A percentile compares a stretch with the other conserved stretches of the same genome.
Conservation (phyloP, 2,797 vertebrate species). For the Columba guinea region DNA sequence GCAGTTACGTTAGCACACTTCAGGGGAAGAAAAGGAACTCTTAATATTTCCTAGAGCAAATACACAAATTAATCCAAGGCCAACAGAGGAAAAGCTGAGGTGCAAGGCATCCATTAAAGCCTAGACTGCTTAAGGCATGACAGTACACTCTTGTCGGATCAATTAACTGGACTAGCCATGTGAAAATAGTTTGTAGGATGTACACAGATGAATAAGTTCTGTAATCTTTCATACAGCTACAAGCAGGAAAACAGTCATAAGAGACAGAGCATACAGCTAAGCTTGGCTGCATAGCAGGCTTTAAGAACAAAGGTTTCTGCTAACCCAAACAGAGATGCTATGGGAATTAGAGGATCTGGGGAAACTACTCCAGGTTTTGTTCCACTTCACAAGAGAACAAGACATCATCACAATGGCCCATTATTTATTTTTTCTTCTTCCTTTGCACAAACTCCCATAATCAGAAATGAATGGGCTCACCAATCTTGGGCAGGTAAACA, state of each 20-base stretch:
- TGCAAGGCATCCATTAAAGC: neutral
- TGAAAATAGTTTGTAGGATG: slow-evolving; percentile 31
- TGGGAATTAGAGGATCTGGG: neutral
- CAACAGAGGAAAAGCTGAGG: neutral
- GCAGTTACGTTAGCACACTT: neutral
- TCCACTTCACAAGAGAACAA: neutral
- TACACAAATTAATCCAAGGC: neutral
- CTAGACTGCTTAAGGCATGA: slow-evolving; percentile 35
- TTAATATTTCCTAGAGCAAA: neutral
- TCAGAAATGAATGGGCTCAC: neutral
- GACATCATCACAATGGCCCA: neutral
- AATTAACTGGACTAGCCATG: slow-evolving; percentile 47
- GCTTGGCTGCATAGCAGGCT: neutral
- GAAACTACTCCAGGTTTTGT: neutral
- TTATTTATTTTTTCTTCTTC: neutral
- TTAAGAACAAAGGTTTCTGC: neutral
- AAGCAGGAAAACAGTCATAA: slow-evolving; percentile 3
- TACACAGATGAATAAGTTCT: slow-evolving; percentile 29
- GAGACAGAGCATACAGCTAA: neutral
- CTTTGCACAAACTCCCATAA: neutral
- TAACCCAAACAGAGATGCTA: neutral
- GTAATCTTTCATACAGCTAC: slow-evolving; percentile 37
- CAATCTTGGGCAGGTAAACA: neutral
- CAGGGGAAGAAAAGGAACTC: neutral
- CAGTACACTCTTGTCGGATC: slow-evolving; percentile 1